Base-by-base conservation (phyloP, 2,113 vertebrate species). In the Maccullochella peelii region DNA sequence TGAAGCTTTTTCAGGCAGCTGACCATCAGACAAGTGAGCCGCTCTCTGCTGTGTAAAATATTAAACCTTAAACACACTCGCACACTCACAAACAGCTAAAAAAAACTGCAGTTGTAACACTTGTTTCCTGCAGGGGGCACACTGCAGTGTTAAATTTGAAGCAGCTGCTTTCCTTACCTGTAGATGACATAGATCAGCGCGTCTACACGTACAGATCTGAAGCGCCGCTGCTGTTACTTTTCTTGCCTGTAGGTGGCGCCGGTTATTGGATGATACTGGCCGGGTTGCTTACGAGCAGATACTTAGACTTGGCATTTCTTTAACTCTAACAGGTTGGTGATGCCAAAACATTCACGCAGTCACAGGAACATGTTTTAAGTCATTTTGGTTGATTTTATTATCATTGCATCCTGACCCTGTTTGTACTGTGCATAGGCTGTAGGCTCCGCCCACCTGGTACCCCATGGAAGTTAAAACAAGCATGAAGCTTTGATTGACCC, bases 401-500 rank as follows among this genome's bases (percentile, higher is more conserved):
- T 42, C 49, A 33, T 4, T 27, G 55, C 38, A 75, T 58, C 58
- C 38, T 21, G 7, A 58, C 14, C 16, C 74, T 25, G 30, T 72
- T 68, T 25, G 23, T 59, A 9, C 8, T 0, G 3, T 42, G 33
- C n/a, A 47, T 8, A 30, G 0, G 18, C 67, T 49, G 25, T 6
- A 68, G 61, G 9, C 54, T 27, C 20, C 25, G 23, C 54, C 65
- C 66, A 21, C 25, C 44, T 58, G 52, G 5, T 18, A 6, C 36
- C n/a, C 40, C 23, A 27, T 66, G 59, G 47, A 68, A 42, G 57
- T 23, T 55, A 18, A 25, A 81, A 63, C 66, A 59, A 61, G 42
- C 42, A 3, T 18, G 27, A 67, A 25, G 33, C n/a, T 20, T 15
- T 11, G 50, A 72, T 61, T 6, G 47, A 14, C 61, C 2, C 27